phyloP scores from a whole-genome alignment of 1,140 invertebrate species.

The Drosophila kanapiae region DNA sequence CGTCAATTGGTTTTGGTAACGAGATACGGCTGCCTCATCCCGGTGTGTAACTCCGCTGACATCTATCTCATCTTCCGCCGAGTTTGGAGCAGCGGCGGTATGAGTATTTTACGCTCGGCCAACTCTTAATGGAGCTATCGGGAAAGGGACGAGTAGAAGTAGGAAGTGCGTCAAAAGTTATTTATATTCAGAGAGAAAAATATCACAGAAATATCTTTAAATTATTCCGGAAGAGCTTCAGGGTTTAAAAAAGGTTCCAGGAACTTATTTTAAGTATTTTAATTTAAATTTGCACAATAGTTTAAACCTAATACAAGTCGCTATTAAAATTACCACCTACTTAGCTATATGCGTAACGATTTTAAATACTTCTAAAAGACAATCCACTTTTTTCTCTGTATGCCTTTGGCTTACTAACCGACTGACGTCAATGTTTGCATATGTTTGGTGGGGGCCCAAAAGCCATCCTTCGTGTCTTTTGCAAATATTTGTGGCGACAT shows the following conservation, averaged over 20 bases:
- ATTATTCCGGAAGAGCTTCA: too few relatives aligned
- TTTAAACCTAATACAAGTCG: background rate
- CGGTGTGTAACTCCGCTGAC: slow-evolving; percentile 1
- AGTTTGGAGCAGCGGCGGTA: slow-evolving; percentile 5
- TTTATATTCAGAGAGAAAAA: background rate
- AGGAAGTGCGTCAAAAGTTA: background rate
- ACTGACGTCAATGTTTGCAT: slow-evolving; percentile 50
- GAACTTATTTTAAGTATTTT: background rate
- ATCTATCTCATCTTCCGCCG: slow-evolving; percentile 16
- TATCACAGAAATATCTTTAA: background rate
- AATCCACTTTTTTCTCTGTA: background rate
- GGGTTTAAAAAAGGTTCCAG: too few relatives aligned
- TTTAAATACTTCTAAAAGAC: background rate
- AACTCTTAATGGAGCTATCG: slow-evolving; percentile 36
- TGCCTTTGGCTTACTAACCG: slow-evolving; percentile 1
- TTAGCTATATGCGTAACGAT: too few relatives aligned
- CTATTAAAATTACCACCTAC: too few relatives aligned
- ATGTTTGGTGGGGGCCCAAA: slow-evolving; percentile 12
- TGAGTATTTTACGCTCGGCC: slow-evolving; percentile 33
- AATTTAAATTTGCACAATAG: background rate
- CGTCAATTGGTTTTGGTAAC: slow-evolving; percentile 77
- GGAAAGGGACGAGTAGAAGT: background rate
- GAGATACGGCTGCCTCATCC: slow-evolving; percentile 33
- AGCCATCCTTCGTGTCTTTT: slow-evolving; percentile 60
- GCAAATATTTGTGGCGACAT: slow-evolving; percentile 72